Conservation (phyloP, 2,888 invertebrate genomes). For the Synanthedon myopaeformis region DNA sequence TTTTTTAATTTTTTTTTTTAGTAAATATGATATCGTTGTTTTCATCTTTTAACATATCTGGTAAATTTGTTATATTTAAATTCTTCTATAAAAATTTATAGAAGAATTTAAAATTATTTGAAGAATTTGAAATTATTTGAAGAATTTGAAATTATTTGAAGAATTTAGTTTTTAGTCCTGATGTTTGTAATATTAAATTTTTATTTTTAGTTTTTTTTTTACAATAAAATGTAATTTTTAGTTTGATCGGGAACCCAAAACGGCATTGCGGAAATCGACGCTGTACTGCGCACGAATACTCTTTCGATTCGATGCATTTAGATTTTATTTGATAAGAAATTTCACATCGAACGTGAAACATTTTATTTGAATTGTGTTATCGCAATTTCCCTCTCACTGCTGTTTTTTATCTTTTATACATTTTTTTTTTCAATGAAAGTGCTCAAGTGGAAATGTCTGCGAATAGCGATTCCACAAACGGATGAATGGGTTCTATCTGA, state of each 20-base stretch:
- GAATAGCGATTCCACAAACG: neutral
- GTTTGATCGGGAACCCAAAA: neutral
- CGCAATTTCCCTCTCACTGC: neutral
- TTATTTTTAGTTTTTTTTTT: no score
- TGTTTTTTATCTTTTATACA: neutral
- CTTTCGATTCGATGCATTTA: constrained; percentile 14
- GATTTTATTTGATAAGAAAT: constrained; percentile 21
- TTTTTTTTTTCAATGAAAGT: neutral
- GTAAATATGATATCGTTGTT: no score
- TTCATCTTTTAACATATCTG: no score
- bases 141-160: no score
- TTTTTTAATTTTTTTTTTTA: no score
- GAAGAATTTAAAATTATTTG: no score
- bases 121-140: no score
- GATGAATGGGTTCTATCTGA: neutral
- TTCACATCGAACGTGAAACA: constrained; percentile 14
- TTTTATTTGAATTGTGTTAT: constrained; percentile 1
- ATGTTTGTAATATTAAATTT: no score
- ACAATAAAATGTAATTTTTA: no score
- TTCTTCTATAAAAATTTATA: no score
- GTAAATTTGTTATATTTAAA: no score
- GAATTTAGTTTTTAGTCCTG: no score
- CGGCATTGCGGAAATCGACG: constrained; percentile 13
- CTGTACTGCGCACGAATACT: constrained; percentile 10
- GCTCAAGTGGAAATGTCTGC: neutral